Conservation (phyloP, 37 sponge, comb jelly and placozoan species). For the Geodia barretti region DNA sequence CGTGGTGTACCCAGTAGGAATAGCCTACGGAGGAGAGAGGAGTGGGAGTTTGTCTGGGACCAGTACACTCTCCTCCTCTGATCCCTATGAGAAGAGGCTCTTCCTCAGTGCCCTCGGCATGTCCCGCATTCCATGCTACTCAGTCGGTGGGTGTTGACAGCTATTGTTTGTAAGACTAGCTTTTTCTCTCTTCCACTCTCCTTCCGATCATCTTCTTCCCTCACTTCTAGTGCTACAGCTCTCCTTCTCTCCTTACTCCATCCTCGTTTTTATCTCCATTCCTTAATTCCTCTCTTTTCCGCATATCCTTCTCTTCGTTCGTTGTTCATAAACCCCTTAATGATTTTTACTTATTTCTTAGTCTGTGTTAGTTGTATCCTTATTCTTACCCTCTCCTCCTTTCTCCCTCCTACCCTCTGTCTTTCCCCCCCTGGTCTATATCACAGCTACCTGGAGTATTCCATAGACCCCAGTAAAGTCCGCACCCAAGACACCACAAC, state of each 20-base stretch:
- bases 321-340: too few relatives aligned
- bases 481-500: conserved; percentile 74
- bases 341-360: too few relatives aligned
- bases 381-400: neutral
- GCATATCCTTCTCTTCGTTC: too few relatives aligned
- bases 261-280: too few relatives aligned
- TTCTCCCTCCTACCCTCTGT: neutral
- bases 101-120: conserved; percentile 63
- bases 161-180: neutral
- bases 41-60: conserved; percentile 91
- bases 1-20: conserved; percentile 74
- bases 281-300: too few relatives aligned
- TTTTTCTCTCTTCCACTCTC: neutral
- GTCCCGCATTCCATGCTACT: conserved; percentile 76
- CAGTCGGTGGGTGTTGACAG: conserved; percentile 29
- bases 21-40: conserved; percentile 69
- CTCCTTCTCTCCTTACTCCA: too few relatives aligned
- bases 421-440: neutral
- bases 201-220: neutral
- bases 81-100: conserved; percentile 72
- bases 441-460: conserved; percentile 72
- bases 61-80: conserved; percentile 46
- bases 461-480: conserved; percentile 38
- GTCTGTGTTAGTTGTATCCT: too few relatives aligned
- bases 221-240: neutral